Evolutionary conservation across 2,797 vertebrate species (phyloP), one percentile per base, ranked within the genome.

Genomic region (Esox lucius): DNA sequence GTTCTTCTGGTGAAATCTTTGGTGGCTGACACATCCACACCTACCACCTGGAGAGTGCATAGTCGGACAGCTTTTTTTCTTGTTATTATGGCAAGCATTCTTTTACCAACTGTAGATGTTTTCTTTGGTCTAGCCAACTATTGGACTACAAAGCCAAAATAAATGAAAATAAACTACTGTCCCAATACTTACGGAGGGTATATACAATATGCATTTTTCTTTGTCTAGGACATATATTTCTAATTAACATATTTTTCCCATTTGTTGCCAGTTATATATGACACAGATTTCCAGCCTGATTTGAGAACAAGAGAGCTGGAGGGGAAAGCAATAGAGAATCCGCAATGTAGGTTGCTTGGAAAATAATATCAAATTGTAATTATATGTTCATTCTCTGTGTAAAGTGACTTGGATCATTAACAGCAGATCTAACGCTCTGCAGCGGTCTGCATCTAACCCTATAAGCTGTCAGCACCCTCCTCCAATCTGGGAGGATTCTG

Each of bases 211-310:
- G 12, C 42, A 11, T 69, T 5, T 84, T 83, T 79, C 79, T 79
- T 67, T 81, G 79, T 79, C 71, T 49, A 81, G 81, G 85, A 91
- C 82, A 83, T 85, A 71, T 88, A 76, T 75, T 87, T 89, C 87
- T 88, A 82, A 90, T 90, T 90, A 81, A 86, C 89, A 87, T 83
- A 81, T 86, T 81, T 86, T 78, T 73, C 84, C 74, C 70, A 79
- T 83, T 88, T 87, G 80, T 86, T 85, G 82, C 81, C 80, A 1
- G 24, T 87, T 87, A 90, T 85, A 90, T 85, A 70, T 46, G 68
- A 74, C 71, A 79, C 87, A 90, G 84, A 89, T 84, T 86, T 73
- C 73, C 51, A 64, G 35, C n/a, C n/a, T 46, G 68, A 70, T 76
- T 39, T 65, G 46, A 49, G 53, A 22, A 19, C 16, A 24, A n/a